Evolutionary conservation across 2,888 invertebrate genomes (phyloP).

Genomic region (Apotomis turbidana): DNA sequence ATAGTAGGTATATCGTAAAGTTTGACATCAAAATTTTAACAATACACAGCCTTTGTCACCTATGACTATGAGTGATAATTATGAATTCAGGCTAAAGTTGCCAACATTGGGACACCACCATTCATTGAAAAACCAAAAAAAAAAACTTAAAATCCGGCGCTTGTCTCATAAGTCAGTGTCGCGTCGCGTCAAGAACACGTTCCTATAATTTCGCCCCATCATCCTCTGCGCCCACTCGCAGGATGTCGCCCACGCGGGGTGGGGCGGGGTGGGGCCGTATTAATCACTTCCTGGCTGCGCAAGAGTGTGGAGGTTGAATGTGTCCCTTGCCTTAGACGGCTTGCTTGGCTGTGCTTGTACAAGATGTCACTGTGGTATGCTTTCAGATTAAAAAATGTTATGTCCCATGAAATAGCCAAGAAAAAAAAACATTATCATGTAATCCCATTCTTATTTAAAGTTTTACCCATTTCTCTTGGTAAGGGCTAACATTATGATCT

Average conservation of each 20-base stretch:
- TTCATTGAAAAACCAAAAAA: background rate
- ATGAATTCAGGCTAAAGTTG: no score
- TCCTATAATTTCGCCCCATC: conserved; percentile 18
- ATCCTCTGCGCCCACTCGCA: conserved; percentile 24
- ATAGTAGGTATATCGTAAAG: no score
- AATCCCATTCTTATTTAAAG: no score
- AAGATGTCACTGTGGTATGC: background rate
- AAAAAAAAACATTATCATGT: no score
- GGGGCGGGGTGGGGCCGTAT: conserved; percentile 22
- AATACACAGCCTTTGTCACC: no score
- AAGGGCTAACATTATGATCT: no score
- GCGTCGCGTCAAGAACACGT: background rate
- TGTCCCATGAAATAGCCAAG: no score
- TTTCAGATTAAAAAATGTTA: no score
- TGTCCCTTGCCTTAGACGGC: conserved; percentile 6
- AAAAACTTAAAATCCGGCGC: background rate
- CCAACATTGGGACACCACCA: no score
- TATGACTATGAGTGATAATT: no score
- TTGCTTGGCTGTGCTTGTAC: background rate
- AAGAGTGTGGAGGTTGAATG: conserved; percentile 7
- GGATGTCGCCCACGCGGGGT: conserved; percentile 31
- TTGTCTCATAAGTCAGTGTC: conserved; percentile 1
- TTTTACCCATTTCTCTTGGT: no score
- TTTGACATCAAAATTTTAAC: no score
- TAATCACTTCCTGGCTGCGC: conserved; percentile 34